Evolutionary conservation across 2,888 invertebrate genomes (phyloP), one percentile per base, ranked within the genome.

Genomic region (Drosophila melanocephala): DNA sequence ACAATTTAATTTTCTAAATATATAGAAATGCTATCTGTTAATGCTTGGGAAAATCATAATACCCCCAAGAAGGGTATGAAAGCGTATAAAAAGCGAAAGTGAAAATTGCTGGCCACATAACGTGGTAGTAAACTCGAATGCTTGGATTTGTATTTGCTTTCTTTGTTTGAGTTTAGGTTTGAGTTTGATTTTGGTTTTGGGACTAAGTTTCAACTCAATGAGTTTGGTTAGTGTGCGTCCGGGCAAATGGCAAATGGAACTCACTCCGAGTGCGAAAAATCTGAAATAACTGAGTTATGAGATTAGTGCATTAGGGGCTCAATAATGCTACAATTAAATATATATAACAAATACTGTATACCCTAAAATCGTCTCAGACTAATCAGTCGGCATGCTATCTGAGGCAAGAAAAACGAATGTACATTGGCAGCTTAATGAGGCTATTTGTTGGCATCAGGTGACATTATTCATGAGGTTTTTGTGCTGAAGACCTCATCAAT

Each of bases 401-500:
- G 37, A 51, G 42, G 30, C 58, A 64, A 55, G 52, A 65, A 64
- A 32, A 71, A 79, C 65, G 59, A 66, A 44, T 47, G 32, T 57
- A 47, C 72, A 68, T 68, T 72, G 78, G 52, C 64, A 59, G 44
- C 79, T 50, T 72, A 83, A 75, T 60, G 68, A 68, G 68, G 50
- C 72, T 53, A 75, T 82, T 82, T 80, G 72, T 62, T 69, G 71
- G 57, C 76, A 57, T 70, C 81, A 66, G 77, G 55, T 79, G 81
- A 75, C 81, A 79, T 79, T 81, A 68, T 72, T 81, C 69, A 81
- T 69, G 79, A 44, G 56, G 26, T 26, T 72, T 70, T 67, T 47
- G 33, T 33, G 37, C 50, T 63, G 32, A 32, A 22, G 10, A 22
- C 47, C 35, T 9, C 47, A 44, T 32, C 61, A 37, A 28, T 52